These are phyloP conservation scores for Porites rus DNA, from an alignment of 92 coral and sea anemone species.

Conservation along the genomic window DNA sequence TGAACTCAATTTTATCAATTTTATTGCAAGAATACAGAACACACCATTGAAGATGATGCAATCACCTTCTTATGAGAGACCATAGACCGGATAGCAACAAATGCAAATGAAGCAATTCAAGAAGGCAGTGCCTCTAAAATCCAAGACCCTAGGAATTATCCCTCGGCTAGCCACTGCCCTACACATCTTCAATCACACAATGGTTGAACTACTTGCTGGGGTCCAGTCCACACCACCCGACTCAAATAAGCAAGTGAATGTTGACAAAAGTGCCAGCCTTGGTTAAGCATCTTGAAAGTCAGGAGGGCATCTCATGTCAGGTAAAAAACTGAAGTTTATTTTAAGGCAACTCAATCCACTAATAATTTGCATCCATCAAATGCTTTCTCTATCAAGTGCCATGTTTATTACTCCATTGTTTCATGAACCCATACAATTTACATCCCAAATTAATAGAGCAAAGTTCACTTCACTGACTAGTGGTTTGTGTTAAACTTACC, in stretches of 20 bases:
- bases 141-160: slow-evolving; percentile 2
- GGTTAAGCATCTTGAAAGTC: no score
- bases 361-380: neutral
- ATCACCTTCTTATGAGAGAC: neutral
- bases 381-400: slow-evolving; percentile 4
- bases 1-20: neutral
- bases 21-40: neutral
- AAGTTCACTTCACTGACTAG: neutral
- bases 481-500: neutral
- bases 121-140: slow-evolving; percentile 16
- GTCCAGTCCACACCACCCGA: no score
- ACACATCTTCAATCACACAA: no score
- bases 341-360: slow-evolving; percentile 1
- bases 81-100: neutral
- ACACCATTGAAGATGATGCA: neutral
- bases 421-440: neutral
- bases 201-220: no score
- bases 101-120: slow-evolving; percentile 8
- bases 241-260: no score
- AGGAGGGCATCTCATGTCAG: no score
- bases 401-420: slow-evolving; percentile 2
- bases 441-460: neutral
- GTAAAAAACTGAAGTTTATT: neutral
- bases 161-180: neutral
- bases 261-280: no score